Conservation (phyloP, 2,113 vertebrate genomes). For the Leucoraja erinaceus region DNA sequence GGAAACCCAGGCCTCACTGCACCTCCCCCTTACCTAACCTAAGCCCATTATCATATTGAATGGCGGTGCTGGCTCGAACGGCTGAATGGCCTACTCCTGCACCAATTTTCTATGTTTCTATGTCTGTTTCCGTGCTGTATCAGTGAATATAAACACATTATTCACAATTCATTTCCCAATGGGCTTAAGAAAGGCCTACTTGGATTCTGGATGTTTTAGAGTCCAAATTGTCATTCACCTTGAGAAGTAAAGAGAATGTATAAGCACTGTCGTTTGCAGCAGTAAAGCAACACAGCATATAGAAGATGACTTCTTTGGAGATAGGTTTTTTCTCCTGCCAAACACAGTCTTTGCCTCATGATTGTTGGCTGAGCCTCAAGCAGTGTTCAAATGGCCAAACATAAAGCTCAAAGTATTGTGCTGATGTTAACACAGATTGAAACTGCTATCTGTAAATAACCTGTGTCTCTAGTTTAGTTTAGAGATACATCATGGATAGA, state of each 20-base stretch:
- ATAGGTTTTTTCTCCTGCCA: too few species aligned
- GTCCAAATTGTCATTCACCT: not conserved
- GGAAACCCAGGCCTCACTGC: too few species aligned
- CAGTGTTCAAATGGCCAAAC: not conserved
- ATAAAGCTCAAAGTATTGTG: not conserved
- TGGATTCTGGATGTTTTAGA: not conserved
- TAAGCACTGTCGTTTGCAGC: not conserved
- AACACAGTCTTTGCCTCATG: not conserved
- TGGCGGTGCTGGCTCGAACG: too few species aligned
- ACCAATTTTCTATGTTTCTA: too few species aligned
- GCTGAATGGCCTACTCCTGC: too few species aligned
- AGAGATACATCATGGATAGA: too few species aligned
- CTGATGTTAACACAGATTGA: not conserved
- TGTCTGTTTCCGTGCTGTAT: too few species aligned
- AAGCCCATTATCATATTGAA: too few species aligned
- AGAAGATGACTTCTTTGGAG: not conserved
- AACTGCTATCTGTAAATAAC: not conserved
- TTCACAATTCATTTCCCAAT: not conserved
- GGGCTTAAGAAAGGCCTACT: not conserved
- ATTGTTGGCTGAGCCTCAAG: not conserved
- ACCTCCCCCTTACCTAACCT: too few species aligned
- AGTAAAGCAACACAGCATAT: not conserved
- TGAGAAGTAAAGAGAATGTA: not conserved
- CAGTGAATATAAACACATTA: not conserved
- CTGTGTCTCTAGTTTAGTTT: not conserved